Conservation (phyloP, 2,888 invertebrate genomes). For the Synergus laeviventris region DNA sequence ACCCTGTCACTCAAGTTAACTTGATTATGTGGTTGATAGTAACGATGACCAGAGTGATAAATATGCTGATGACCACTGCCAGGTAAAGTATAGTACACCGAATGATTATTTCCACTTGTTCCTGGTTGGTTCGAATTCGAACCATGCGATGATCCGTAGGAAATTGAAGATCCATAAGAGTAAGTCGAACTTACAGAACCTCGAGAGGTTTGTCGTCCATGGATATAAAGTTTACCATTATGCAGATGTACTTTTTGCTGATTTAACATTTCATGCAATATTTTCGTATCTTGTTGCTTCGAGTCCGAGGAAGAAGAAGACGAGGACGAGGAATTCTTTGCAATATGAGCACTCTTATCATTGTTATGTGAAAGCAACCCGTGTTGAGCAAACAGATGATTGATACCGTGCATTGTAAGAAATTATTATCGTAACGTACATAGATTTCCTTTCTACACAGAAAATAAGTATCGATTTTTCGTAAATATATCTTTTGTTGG, state of each 20-base stretch:
- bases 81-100: conserved; percentile 62
- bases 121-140: conserved; percentile 75
- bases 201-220: conserved; percentile 63
- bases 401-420: conserved; percentile 25
- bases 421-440: neutral
- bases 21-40: conserved; percentile 60
- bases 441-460: neutral
- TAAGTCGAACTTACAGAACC: conserved; percentile 72
- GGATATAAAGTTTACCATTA: conserved; percentile 56
- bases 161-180: conserved; percentile 66
- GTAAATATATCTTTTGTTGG: neutral
- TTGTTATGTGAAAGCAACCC: conserved; percentile 9
- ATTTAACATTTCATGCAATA: conserved; percentile 64
- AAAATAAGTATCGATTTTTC: neutral
- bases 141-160: conserved; percentile 62
- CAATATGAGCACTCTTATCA: conserved; percentile 18
- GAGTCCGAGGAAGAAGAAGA: conserved; percentile 1
- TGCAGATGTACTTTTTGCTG: conserved; percentile 55
- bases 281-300: conserved; percentile 60
- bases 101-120: conserved; percentile 71
- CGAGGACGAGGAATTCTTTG: conserved; percentile 7
- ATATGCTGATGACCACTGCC: conserved; percentile 69
- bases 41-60: conserved; percentile 58
- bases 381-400: conserved; percentile 36
- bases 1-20: conserved; percentile 54